phyloP scores from a whole-genome alignment of 2,888 invertebrate species.

The Tetrapedia diversipes region DNA sequence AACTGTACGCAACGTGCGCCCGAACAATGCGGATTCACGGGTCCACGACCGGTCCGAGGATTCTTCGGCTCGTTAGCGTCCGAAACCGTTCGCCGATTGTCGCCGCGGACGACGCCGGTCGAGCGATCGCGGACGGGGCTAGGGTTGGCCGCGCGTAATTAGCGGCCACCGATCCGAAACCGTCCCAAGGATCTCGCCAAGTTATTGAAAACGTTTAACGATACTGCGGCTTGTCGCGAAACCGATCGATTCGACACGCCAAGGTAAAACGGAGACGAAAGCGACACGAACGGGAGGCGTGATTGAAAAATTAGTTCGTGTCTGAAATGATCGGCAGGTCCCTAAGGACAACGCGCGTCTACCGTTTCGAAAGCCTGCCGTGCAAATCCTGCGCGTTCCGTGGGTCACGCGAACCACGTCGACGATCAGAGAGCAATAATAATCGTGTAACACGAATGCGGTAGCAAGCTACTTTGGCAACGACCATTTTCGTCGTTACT shows the following conservation, averaged over 20 bases:
- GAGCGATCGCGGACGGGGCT: constrained; percentile 17
- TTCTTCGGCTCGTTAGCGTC: constrained; percentile 48
- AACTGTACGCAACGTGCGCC: constrained; percentile 58
- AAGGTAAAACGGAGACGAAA: neutral
- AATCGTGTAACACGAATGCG: no score
- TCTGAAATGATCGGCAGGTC: neutral
- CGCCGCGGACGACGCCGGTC: neutral
- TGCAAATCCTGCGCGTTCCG: no score
- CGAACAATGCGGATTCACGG: constrained; percentile 54
- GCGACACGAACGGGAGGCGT: no score
- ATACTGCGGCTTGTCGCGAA: neutral
- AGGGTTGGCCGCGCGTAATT: constrained; percentile 31
- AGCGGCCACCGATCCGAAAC: constrained; percentile 19
- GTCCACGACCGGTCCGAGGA: constrained; percentile 40
- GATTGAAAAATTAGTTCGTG: neutral
- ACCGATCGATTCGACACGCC: neutral
- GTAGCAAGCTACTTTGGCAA: no score
- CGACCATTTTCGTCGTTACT: neutral
- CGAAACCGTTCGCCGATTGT: constrained; percentile 35
- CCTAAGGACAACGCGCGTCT: neutral
- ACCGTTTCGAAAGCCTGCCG: neutral
- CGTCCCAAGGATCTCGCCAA: constrained; percentile 1
- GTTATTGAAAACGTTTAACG: neutral
- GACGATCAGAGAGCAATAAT: no score
- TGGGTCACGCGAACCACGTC: no score